phyloP scores from a whole-genome alignment of 2,888 invertebrate species.

The Julus scandinavius region DNA sequence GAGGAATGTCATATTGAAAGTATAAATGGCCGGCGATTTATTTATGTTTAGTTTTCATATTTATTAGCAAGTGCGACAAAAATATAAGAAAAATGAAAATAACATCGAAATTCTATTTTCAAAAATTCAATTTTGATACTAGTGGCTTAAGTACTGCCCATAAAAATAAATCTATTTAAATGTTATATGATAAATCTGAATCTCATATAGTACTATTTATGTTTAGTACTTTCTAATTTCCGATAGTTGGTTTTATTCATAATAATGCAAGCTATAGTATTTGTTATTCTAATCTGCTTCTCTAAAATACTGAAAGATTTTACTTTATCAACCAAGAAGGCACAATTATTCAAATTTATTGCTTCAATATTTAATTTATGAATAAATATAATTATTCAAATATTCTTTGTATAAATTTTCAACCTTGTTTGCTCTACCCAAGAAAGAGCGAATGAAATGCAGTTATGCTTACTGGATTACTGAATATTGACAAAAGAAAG shows the following conservation, averaged over 20 bases:
- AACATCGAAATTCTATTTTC: neutral
- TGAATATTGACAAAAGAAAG: neutral
- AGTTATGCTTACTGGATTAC: neutral
- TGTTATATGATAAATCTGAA: no score
- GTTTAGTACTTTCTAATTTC: neutral
- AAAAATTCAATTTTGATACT: no score
- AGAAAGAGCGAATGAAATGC: neutral
- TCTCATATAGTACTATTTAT: no score
- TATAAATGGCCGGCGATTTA: no score
- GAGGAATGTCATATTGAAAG: no score
- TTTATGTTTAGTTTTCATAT: no score
- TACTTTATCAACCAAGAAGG: neutral
- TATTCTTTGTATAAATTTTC: neutral
- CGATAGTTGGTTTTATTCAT: neutral
- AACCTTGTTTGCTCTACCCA: neutral
- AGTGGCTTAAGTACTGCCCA: no score
- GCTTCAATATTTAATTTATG: neutral
- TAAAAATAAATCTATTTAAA: no score
- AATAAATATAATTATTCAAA: neutral
- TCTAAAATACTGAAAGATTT: neutral
- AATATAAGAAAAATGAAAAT: neutral
- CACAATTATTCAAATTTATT: neutral
- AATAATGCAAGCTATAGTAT: neutral
- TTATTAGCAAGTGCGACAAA: neutral
- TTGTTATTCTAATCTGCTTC: neutral